Conservation (phyloP, 2,113 vertebrate genomes). For the Chionodraco myersi region DNA sequence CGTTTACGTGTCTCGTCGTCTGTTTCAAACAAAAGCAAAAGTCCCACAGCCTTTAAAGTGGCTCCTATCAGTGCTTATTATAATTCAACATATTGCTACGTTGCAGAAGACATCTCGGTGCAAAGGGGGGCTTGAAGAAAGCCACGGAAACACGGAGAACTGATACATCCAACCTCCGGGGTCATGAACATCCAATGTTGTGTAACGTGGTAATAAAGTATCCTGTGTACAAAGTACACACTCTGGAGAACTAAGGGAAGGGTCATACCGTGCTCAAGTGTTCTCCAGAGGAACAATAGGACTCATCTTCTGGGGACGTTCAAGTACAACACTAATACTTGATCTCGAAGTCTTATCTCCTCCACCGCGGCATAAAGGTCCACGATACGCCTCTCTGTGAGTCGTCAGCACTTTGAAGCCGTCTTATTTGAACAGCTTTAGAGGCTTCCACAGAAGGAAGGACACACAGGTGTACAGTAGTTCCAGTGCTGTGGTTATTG, state of each 20-base stretch:
- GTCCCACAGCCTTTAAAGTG: not conserved
- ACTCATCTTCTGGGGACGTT: not conserved
- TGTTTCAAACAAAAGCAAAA: constrained; percentile 2
- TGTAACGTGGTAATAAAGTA: not conserved
- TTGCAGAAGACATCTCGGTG: not conserved
- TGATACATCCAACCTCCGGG: not conserved
- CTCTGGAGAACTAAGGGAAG: not conserved
- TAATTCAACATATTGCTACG: not conserved
- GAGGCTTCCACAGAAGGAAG: not conserved
- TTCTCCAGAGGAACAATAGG: not conserved
- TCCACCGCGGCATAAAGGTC: too few species aligned
- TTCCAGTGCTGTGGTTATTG: not conserved
- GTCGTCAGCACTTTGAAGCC: not conserved
- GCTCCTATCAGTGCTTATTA: not conserved
- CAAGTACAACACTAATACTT: too few species aligned
- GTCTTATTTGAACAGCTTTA: not conserved
- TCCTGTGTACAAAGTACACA: not conserved
- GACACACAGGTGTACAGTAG: not conserved
- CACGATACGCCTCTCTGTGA: not conserved
- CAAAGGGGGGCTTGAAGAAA: not conserved
- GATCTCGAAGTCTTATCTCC: not conserved
- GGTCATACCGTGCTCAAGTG: too few species aligned
- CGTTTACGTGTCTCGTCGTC: not conserved
- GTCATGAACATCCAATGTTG: not conserved
- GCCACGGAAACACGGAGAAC: not conserved